A percentile compares a stretch with the other conserved stretches of the same genome.
Evolutionary conservation across 2,113 vertebrate species (phyloP).

Genomic region (Zapornia atra): DNA sequence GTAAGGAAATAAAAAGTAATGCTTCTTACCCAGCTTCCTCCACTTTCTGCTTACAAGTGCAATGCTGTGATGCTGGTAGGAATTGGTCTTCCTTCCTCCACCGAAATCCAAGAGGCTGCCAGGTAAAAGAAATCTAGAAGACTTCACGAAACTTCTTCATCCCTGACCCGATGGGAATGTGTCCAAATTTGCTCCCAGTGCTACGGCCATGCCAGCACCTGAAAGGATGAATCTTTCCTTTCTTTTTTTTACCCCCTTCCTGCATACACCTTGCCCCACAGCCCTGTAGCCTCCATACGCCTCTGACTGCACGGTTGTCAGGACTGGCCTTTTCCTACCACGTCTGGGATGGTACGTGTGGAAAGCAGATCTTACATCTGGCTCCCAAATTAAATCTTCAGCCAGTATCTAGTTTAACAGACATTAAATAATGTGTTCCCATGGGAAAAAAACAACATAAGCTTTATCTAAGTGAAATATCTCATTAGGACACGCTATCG

Average conservation of each 20-base stretch:
- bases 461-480: neutral
- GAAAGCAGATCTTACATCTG: neutral
- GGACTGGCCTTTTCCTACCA: neutral
- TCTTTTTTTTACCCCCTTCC: neutral
- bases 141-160: neutral
- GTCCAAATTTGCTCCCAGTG: neutral
- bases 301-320: neutral
- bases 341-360: neutral
- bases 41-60: neutral
- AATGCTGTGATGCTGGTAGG: neutral
- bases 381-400: neutral
- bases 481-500: neutral
- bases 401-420: neutral
- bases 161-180: neutral
- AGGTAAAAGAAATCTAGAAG: neutral
- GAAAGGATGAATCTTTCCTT: neutral
- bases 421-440: neutral
- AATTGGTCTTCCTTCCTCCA: neutral
- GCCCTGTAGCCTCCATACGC: neutral
- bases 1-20: neutral
- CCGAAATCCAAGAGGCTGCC: neutral
- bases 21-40: neutral
- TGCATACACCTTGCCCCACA: neutral
- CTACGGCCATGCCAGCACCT: accelerated
- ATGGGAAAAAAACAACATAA: neutral